These are phyloP conservation scores for Vidua macroura DNA, from an alignment of 2,113 vertebrate species.

Conservation along the genomic window DNA sequence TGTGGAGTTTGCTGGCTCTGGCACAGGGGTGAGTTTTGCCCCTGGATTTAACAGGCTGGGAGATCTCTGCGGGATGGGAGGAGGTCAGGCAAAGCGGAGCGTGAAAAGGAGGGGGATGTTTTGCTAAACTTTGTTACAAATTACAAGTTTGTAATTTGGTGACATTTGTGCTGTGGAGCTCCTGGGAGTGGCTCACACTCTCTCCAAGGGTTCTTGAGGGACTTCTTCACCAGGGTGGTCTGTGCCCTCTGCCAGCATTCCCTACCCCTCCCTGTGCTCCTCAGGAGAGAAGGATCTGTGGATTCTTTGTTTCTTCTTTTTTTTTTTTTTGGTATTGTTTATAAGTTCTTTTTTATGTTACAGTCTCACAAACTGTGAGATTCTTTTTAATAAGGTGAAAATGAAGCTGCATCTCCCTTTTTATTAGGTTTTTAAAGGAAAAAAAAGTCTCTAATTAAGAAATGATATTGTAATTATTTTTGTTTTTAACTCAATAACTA, in stretches of 20 bases:
- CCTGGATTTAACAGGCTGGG: background rate
- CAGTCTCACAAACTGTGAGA: background rate
- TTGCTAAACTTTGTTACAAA: background rate
- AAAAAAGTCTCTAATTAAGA: background rate
- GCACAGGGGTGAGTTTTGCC: background rate
- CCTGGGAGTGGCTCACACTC: rapidly evolving
- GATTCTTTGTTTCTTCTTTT: background rate
- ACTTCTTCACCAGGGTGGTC: background rate
- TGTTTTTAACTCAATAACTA: background rate
- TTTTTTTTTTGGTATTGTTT: too few species aligned
- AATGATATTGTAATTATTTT: background rate
- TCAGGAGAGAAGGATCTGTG: background rate
- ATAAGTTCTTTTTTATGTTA: background rate
- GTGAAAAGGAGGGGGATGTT: background rate
- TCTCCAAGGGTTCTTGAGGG: background rate
- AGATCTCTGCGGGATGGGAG: background rate
- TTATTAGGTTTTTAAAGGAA: background rate
- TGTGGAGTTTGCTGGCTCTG: background rate
- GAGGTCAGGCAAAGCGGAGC: background rate
- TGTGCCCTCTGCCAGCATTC: background rate
- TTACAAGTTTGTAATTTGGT: background rate
- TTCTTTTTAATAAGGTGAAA: background rate
- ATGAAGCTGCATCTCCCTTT: background rate
- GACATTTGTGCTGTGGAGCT: background rate
- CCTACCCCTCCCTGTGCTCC: background rate